Evolutionary conservation across 1,140 invertebrate genomes (phyloP).

Genomic region (Leguminivora glycinivorella): DNA sequence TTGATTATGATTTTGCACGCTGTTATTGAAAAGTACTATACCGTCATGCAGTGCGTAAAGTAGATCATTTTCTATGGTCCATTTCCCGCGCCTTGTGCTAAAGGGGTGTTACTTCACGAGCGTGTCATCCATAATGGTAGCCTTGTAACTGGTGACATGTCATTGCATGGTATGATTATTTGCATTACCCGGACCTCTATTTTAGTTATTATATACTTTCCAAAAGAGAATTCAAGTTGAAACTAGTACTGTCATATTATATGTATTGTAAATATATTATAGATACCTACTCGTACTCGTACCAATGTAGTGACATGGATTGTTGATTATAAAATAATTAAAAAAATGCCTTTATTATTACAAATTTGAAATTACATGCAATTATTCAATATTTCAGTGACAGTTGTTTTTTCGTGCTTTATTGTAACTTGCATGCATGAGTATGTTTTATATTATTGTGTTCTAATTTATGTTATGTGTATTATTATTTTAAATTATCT

Average conservation of each 20-base stretch:
- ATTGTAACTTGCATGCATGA: too few relatives aligned
- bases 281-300: neutral
- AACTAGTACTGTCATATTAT: neutral
- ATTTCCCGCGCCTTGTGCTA: slow-evolving; percentile 9
- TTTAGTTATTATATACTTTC: slow-evolving; percentile 10
- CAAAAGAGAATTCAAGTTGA: slow-evolving; percentile 1
- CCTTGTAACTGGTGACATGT: neutral
- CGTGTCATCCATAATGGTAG: neutral
- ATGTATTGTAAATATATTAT: neutral
- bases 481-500: too few relatives aligned
- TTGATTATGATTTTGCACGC: neutral
- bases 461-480: too few relatives aligned
- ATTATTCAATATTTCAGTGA: too few relatives aligned
- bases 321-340: too few relatives aligned
- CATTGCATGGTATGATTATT: slow-evolving; percentile 10
- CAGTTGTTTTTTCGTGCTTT: too few relatives aligned
- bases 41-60: slow-evolving; percentile 8
- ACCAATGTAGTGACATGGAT: too few relatives aligned
- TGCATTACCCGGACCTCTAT: neutral
- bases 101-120: slow-evolving; percentile 8
- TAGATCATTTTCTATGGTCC: slow-evolving; percentile 25
- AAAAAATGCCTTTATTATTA: too few relatives aligned
- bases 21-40: slow-evolving; percentile 1
- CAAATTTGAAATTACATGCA: too few relatives aligned
- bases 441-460: too few relatives aligned